Evolutionary conservation across 2,888 invertebrate species (phyloP).

Genomic region (Lathronympha strigana): DNA sequence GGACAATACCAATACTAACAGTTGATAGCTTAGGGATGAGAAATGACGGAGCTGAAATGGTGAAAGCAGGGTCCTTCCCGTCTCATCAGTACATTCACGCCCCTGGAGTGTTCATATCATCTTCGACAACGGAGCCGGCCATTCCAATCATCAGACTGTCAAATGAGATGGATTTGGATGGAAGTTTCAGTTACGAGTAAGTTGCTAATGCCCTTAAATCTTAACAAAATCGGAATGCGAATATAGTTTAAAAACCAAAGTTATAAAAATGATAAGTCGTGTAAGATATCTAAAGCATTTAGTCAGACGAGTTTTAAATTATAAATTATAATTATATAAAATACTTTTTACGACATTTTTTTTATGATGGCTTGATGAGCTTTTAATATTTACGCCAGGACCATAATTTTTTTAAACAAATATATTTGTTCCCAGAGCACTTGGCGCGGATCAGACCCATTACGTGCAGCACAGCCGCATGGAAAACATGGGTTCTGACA

Average conservation of each 20-base stretch:
- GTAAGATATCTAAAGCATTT: no score
- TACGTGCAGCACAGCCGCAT: constrained; percentile 83
- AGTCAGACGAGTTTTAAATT: neutral
- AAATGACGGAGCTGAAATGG: constrained; percentile 63
- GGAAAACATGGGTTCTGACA: constrained; percentile 83
- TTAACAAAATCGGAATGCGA: neutral
- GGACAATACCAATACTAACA: constrained; percentile 61
- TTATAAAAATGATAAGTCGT: no score
- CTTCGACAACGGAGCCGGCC: constrained; percentile 77
- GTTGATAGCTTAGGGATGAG: constrained; percentile 58
- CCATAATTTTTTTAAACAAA: neutral
- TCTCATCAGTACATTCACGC: constrained; percentile 62
- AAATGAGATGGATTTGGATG: constrained; percentile 84
- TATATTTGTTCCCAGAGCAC: constrained; percentile 61
- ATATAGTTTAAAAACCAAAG: neutral
- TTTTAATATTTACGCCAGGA: neutral
- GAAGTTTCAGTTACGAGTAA: constrained; percentile 83
- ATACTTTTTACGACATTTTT: no score
- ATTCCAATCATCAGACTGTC: constrained; percentile 80
- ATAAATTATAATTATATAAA: neutral
- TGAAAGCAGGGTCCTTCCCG: constrained; percentile 61
- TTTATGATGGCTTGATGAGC: neutral
- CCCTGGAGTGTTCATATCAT: constrained; percentile 61
- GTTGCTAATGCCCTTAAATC: constrained; percentile 47
- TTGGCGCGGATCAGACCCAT: constrained; percentile 82